phyloP scores from a whole-genome alignment of 2,888 invertebrate genomes.

The Nephrotoma guestfalica region DNA sequence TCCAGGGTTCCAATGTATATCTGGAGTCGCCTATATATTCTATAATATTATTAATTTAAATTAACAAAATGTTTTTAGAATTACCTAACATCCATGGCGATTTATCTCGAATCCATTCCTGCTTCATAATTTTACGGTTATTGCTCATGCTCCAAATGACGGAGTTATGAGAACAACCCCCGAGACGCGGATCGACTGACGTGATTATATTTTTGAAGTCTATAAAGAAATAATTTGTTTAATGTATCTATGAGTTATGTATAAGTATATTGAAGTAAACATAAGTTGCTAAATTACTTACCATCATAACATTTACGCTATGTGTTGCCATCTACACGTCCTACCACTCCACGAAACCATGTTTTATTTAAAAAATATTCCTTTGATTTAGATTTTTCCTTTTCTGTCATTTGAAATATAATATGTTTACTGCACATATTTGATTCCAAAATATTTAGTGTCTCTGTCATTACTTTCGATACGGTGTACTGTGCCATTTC shows the following conservation, averaged over 20 bases:
- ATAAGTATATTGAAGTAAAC: background rate
- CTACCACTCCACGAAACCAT: too few relatives aligned
- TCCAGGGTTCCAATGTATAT: too few relatives aligned
- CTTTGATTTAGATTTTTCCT: too few relatives aligned
- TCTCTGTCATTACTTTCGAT: background rate
- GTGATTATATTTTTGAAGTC: background rate
- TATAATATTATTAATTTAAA: background rate
- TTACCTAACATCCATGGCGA: background rate
- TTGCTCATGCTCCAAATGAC: background rate
- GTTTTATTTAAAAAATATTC: too few relatives aligned
- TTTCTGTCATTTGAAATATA: too few relatives aligned
- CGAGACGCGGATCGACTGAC: background rate
- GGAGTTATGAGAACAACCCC: background rate
- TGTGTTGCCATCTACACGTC: background rate
- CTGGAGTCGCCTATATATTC: too few relatives aligned
- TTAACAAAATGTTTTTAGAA: background rate
- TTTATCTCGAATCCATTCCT: background rate
- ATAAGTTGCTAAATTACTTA: background rate
- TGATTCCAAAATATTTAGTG: too few relatives aligned
- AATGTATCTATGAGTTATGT: background rate
- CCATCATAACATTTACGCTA: background rate
- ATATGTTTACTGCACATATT: background rate
- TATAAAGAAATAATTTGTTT: background rate
- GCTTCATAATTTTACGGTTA: too few relatives aligned
- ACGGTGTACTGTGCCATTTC: background rate